Conservation (phyloP, 2,113 vertebrate genomes). For the Vireo altiloquus region DNA sequence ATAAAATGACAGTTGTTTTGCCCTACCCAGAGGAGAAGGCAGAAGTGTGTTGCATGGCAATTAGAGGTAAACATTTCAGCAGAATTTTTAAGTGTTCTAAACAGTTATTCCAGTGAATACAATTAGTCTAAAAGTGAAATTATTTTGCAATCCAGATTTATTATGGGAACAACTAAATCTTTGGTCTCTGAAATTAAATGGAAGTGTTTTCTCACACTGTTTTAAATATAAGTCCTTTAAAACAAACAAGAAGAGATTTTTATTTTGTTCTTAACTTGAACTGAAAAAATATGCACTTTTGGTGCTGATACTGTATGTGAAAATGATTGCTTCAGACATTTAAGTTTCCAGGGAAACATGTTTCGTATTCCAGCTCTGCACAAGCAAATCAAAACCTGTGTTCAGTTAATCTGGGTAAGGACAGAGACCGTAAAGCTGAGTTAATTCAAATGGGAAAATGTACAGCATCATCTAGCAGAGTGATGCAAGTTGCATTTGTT, state of each 20-base stretch:
- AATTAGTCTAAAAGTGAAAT: neutral
- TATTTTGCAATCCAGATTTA: neutral
- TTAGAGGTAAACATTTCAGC: slow-evolving; percentile 45
- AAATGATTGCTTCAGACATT: slow-evolving; percentile 55
- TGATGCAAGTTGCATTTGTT: neutral
- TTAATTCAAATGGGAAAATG: slow-evolving; percentile 43
- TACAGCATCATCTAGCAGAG: neutral
- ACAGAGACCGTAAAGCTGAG: slow-evolving; percentile 46
- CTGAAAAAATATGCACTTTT: slow-evolving; percentile 2
- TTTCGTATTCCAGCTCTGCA: slow-evolving; percentile 15
- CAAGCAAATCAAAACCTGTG: slow-evolving; percentile 49
- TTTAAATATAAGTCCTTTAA: slow-evolving; percentile 1
- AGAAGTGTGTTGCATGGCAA: slow-evolving; percentile 48
- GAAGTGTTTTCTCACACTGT: neutral
- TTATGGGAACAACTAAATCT: neutral
- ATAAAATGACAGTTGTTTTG: slow-evolving; percentile 21
- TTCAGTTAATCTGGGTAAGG: slow-evolving; percentile 22
- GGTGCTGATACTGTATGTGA: slow-evolving; percentile 23
- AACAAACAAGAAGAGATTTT: neutral
- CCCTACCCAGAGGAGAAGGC: slow-evolving; percentile 20
- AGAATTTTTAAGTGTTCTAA: neutral
- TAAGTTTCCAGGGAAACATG: slow-evolving; percentile 68
- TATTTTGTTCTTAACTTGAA: neutral
- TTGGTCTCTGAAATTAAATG: neutral
- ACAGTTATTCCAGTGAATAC: neutral